Percentiles rank a stretch among this genome's conserved stretches.
Evolutionary conservation across 2,797 vertebrate genomes (phyloP).

Genomic region (Dermochelys coriacea): DNA sequence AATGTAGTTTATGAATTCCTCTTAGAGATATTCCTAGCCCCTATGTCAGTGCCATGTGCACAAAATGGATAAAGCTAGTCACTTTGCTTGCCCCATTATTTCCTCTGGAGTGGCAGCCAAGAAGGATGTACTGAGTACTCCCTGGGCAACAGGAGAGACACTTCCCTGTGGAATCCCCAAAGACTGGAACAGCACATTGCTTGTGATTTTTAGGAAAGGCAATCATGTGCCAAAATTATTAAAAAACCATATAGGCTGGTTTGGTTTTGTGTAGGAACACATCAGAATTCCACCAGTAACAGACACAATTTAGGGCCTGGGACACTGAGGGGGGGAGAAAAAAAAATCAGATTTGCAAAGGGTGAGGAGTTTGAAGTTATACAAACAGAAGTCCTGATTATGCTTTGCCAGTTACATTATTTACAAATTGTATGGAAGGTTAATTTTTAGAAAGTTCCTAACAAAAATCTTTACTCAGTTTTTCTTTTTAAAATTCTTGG

Average conservation of each 20-base stretch:
- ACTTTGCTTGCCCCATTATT: not conserved
- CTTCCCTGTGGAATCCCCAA: not conserved
- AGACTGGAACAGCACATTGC: rapidly evolving
- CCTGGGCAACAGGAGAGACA: not conserved
- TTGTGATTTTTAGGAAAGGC: not conserved
- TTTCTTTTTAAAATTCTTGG: conserved; percentile 51
- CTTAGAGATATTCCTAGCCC: not conserved
- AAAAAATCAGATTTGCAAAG: not conserved
- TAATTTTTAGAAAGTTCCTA: not conserved
- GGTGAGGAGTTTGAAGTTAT: conserved; percentile 12
- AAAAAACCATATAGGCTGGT: not conserved
- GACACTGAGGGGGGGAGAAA: not conserved
- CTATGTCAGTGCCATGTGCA: not conserved
- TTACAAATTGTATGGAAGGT: not conserved
- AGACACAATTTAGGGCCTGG: not conserved
- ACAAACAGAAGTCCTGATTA: conserved; percentile 69
- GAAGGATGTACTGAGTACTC: not conserved
- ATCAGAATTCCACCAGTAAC: not conserved
- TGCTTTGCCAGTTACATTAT: conserved; percentile 57
- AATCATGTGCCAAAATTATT: not conserved
- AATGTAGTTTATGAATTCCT: conserved; percentile 36
- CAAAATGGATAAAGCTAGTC: rapidly evolving
- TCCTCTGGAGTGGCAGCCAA: not conserved
- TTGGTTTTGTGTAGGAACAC: not conserved
- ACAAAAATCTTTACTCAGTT: not conserved